phyloP scores from a whole-genome alignment of 2,888 invertebrate species.

The Tridacna crocea region DNA sequence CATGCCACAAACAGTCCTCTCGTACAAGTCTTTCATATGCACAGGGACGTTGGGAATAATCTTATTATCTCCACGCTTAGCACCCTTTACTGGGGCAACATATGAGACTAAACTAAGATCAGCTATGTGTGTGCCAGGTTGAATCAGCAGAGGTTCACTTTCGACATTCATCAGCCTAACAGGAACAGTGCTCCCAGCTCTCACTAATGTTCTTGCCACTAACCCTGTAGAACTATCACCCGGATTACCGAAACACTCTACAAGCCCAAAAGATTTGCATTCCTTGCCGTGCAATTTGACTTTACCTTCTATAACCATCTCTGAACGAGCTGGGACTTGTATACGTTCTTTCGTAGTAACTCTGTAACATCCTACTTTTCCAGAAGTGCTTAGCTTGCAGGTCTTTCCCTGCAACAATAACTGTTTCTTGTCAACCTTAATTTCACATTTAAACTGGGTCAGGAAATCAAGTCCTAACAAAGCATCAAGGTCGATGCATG shows the following conservation, averaged over 20 bases:
- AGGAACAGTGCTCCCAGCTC: slow-evolving; percentile 34
- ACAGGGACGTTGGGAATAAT: background rate
- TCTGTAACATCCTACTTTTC: slow-evolving; percentile 8
- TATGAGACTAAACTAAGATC: slow-evolving; percentile 11
- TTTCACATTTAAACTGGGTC: background rate
- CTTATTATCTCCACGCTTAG: background rate
- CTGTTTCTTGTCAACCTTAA: background rate
- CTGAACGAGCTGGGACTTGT: slow-evolving; percentile 17
- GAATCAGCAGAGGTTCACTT: slow-evolving; percentile 32
- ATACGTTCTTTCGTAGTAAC: background rate
- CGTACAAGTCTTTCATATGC: slow-evolving; percentile 11
- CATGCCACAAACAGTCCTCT: slow-evolving; percentile 19
- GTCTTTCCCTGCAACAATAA: slow-evolving; percentile 9
- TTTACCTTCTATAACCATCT: slow-evolving; percentile 4
- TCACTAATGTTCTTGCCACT: slow-evolving; percentile 43
- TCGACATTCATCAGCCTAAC: slow-evolving; percentile 52
- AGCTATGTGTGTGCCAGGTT: slow-evolving; percentile 48
- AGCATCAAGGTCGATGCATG: background rate
- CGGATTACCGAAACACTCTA: background rate
- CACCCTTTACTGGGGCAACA: background rate
- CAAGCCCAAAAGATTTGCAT: background rate
- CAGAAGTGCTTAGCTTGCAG: background rate
- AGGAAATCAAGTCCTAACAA: background rate
- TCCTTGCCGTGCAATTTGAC: background rate
- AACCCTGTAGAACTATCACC: slow-evolving; percentile 1